These are phyloP conservation scores for Castor canadensis DNA, from an alignment of 2,113 vertebrate species.

Conservation along the genomic window DNA sequence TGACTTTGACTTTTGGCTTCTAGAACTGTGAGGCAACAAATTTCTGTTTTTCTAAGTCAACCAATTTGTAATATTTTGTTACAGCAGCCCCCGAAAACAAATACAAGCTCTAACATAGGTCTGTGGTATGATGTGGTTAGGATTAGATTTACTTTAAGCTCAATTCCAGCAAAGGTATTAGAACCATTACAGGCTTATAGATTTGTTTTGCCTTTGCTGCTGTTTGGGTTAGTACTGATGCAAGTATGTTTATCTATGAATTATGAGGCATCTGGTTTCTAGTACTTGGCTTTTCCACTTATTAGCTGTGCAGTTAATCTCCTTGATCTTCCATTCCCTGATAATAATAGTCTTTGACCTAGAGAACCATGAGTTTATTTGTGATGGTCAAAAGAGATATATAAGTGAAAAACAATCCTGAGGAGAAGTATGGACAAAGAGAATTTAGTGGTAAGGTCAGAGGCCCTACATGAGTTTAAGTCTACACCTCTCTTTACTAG, in stretches of 20 bases:
- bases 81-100: background rate
- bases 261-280: background rate
- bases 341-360: background rate
- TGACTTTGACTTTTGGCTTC: background rate
- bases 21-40: background rate
- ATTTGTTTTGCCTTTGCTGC: background rate
- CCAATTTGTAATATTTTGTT: background rate
- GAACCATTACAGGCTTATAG: background rate
- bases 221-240: background rate
- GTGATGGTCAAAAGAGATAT: background rate
- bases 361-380: background rate
- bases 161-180: background rate
- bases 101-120: background rate
- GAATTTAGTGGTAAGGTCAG: background rate
- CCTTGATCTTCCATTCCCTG: background rate
- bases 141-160: background rate
- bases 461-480: background rate
- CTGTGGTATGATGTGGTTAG: accelerated
- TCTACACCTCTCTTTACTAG: background rate
- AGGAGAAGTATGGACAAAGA: background rate
- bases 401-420: background rate
- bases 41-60: background rate
- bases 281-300: background rate
- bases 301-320: background rate
- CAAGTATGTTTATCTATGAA: background rate